phyloP scores from a whole-genome alignment of 2,113 vertebrate genomes.

The Pycnonotus jocosus region DNA sequence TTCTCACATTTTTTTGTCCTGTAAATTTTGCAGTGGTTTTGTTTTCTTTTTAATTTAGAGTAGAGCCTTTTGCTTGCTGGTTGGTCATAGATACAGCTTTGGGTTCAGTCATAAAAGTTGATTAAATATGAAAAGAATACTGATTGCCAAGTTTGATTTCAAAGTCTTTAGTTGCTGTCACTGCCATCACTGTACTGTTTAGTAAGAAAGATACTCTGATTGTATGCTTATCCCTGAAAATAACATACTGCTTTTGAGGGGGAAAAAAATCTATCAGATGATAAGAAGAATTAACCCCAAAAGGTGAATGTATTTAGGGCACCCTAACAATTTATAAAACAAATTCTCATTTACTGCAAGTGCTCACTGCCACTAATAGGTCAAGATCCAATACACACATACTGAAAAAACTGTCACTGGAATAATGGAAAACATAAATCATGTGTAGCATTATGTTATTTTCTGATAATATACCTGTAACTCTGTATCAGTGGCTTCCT shows the following conservation, averaged over 20 bases:
- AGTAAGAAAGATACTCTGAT: neutral
- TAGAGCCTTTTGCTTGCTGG: neutral
- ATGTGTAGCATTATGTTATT: neutral
- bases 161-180: neutral
- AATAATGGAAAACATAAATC: neutral
- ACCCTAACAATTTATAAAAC: neutral
- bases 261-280: neutral
- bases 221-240: neutral
- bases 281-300: neutral
- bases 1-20: neutral
- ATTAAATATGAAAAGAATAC: neutral
- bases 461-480: rapidly evolving
- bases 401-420: neutral
- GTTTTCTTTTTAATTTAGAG: neutral
- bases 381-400: neutral
- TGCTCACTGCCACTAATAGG: neutral
- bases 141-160: neutral
- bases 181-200: neutral
- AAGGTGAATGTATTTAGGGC: neutral
- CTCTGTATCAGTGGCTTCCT: neutral
- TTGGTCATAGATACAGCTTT: neutral
- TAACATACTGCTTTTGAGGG: neutral
- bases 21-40: neutral
- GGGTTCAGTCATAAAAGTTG: neutral
- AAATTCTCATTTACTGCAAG: neutral